Evolutionary conservation across 2,113 vertebrate genomes (phyloP).

Genomic region (Columba livia): DNA sequence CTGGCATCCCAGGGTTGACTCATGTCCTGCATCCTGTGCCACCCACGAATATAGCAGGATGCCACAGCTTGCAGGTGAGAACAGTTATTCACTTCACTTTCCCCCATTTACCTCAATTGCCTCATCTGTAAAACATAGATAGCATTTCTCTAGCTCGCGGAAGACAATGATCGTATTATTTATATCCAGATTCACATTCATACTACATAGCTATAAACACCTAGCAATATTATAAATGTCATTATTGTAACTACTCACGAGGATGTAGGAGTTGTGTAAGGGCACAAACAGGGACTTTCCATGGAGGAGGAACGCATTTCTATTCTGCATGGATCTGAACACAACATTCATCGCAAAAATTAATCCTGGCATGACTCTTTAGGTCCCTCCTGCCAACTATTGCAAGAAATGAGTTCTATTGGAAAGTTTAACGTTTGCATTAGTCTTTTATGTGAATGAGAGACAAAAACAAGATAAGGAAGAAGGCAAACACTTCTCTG

Average conservation of each 20-base stretch:
- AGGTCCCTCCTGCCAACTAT: background rate
- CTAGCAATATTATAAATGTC: constrained; percentile 12
- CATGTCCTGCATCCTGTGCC: accelerated
- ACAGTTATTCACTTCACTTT: background rate
- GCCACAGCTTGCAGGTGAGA: background rate
- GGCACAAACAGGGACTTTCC: background rate
- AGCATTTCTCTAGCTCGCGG: background rate
- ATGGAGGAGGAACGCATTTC: accelerated
- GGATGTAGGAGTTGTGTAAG: constrained; percentile 17
- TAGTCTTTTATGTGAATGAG: background rate
- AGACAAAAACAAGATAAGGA: background rate
- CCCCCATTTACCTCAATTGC: background rate
- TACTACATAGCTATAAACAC: constrained; percentile 20
- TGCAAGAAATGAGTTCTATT: background rate
- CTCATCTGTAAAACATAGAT: background rate
- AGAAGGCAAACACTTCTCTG: background rate
- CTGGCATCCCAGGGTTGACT: background rate
- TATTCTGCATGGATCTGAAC: background rate
- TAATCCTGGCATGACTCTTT: background rate
- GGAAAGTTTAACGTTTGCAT: background rate
- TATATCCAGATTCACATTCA: constrained; percentile 2
- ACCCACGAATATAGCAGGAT: background rate
- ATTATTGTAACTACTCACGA: background rate
- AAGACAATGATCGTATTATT: background rate
- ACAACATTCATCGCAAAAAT: constrained; percentile 8